Evolutionary conservation across 92 coral and sea anemone species (phyloP), one percentile per base, ranked within the genome.

Genomic region (Virgularia gustaviana): DNA sequence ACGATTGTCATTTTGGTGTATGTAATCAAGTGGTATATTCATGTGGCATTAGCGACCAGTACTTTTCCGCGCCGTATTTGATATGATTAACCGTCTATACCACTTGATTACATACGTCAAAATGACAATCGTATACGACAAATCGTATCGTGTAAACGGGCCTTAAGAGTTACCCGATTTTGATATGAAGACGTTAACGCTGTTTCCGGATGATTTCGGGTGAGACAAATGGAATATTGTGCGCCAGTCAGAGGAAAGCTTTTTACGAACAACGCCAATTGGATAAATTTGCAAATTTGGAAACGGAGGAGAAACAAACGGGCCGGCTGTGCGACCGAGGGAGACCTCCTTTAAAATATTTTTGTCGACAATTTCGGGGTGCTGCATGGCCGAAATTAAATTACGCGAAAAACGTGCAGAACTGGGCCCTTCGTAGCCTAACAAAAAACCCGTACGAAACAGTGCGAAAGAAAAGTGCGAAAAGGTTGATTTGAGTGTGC

Each of bases 291-390:
- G 57, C 22, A 51, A 51, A 51, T 51, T 51, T 20, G 3, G 57
- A 51, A 51, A 51, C 22, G 57, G 57, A 4, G 57, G 57, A 15
- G 57, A 51, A 1, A 16, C 4, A 51, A 51, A 51, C 3, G 57
- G 57, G 9, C 57, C 57, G 15, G 57, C 57, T 1, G 38, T 57
- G 36, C 64, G 70, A 13, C 70, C 70, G 1, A 63, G 33, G 29
- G 51, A 7, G 6, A 63, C 52, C 41, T 63, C 70, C 11, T 3
- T 63, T 18, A 20, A 6, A 12, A 60, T 9, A 35, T 60, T 33
- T 60, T 24, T 33, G 6, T 3, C 1, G 20, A 60, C 67, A 31
- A 60, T 31, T 33, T 33, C 45, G 9, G 45, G 67, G 15, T 60
- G 64, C 31, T 57, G 37, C 15, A 2, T 2, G 5, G 64, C 64